phyloP scores from a whole-genome alignment of 2,113 vertebrate genomes.

The Myrmecobius fasciatus region DNA sequence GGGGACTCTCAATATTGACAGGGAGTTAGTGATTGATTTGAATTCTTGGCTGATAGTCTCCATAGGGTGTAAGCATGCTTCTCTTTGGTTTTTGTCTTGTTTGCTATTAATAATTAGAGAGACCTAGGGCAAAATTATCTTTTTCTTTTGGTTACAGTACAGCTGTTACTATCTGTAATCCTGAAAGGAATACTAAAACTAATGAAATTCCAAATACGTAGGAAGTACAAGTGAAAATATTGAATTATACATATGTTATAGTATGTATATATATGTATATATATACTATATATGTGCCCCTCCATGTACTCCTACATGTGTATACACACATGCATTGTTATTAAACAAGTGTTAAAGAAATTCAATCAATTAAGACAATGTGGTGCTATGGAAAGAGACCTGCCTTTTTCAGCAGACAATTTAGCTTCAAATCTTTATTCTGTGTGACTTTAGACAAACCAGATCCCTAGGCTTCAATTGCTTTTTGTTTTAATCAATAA shows the following conservation, averaged over 20 bases:
- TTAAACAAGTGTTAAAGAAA: not conserved
- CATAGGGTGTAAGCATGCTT: not conserved
- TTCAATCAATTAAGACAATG: not conserved
- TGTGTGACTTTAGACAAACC: not conserved
- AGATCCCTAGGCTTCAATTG: not conserved
- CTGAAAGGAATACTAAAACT: not conserved
- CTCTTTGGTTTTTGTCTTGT: not conserved
- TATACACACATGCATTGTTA: not conserved
- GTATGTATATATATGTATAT: not conserved
- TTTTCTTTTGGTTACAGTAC: not conserved
- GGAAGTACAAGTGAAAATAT: not conserved
- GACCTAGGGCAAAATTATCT: not conserved
- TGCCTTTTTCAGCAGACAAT: not conserved
- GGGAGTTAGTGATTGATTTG: not conserved
- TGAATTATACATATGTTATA: not conserved
- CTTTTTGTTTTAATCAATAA: not conserved
- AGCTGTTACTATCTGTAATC: not conserved
- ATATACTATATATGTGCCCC: not conserved
- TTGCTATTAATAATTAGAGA: not conserved
- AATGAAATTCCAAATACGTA: not conserved
- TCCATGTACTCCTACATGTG: not conserved
- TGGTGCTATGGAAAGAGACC: not conserved
- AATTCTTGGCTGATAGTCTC: not conserved
- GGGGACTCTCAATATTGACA: not conserved
- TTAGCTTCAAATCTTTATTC: not conserved